A percentile compares a stretch with the other conserved stretches of the same genome.
Evolutionary conservation across 2,797 vertebrate genomes (phyloP).

Genomic region (Sarcophilus harrisii): DNA sequence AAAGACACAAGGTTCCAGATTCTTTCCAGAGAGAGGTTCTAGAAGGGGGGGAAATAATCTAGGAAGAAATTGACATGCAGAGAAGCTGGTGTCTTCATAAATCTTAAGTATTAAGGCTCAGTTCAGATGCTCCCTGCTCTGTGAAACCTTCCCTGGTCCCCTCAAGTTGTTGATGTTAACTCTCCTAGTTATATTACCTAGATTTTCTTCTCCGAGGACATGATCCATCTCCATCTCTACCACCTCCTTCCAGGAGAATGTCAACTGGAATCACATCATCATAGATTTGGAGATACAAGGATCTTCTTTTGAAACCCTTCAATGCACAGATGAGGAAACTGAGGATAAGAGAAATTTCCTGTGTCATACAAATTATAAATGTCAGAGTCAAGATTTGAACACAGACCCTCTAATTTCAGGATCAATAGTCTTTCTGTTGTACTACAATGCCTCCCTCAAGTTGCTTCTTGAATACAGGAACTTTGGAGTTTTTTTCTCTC

Average conservation of each 20-base stretch:
- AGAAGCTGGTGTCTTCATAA: not conserved
- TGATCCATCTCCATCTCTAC: not conserved
- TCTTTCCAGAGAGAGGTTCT: not conserved
- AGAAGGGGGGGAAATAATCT: too few species aligned
- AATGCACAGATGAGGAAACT: not conserved
- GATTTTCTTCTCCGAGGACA: not conserved
- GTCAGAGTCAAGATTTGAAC: not conserved
- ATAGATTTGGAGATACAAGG: not conserved
- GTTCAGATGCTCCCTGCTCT: not conserved
- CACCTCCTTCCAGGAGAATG: not conserved
- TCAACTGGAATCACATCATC: not conserved
- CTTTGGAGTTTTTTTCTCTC: not conserved
- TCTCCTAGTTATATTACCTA: not conserved
- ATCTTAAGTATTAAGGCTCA: not conserved
- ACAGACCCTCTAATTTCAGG: not conserved
- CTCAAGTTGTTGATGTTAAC: not conserved
- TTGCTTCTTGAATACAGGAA: not conserved
- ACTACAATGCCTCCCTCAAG: not conserved
- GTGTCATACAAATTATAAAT: not conserved
- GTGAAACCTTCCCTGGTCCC: not conserved
- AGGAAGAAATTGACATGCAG: not conserved
- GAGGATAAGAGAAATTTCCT: not conserved
- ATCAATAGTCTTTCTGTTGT: not conserved
- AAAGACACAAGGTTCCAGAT: not conserved
- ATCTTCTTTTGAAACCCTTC: not conserved